phyloP scores from a whole-genome alignment of 2,797 vertebrate species.

The Todus mexicanus region DNA sequence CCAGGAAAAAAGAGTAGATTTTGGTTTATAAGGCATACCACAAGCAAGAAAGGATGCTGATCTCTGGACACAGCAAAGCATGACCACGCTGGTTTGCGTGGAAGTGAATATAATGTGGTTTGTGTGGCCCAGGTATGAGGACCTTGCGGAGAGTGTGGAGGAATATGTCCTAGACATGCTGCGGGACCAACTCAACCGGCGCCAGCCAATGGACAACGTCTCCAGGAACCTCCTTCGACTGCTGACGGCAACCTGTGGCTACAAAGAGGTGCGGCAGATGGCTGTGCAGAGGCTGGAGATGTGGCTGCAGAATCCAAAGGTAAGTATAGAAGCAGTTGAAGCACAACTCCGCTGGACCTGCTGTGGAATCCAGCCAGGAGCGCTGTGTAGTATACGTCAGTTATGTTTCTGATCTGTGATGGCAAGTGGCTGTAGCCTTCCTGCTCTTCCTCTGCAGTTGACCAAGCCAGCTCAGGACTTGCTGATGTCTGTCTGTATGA shows the following conservation, averaged over 20 bases:
- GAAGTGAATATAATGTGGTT: not conserved
- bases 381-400: accelerated
- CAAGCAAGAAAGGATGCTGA: not conserved
- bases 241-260: constrained; percentile 93
- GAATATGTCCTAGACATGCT: constrained; percentile 95
- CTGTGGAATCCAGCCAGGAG: not conserved
- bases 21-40: accelerated
- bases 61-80: not conserved
- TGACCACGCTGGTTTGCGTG: not conserved
- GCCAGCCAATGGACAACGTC: constrained; percentile 97
- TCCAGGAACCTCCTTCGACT: constrained; percentile 94
- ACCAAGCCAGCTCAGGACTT: constrained; percentile 96
- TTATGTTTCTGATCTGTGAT: not conserved
- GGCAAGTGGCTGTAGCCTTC: not conserved
- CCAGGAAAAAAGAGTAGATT: not conserved
- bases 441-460: constrained; percentile 72
- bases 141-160: constrained; percentile 93
- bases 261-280: constrained; percentile 93
- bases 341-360: not conserved
- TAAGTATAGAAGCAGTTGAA: constrained; percentile 28
- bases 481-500: constrained; percentile 97
- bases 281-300: constrained; percentile 95
- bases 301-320: constrained; percentile 99
- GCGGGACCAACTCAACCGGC: constrained; percentile 91
- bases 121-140: constrained; percentile 85